Base-by-base conservation (phyloP, 2,888 invertebrate genomes). In the Standfussiana lucernea region DNA sequence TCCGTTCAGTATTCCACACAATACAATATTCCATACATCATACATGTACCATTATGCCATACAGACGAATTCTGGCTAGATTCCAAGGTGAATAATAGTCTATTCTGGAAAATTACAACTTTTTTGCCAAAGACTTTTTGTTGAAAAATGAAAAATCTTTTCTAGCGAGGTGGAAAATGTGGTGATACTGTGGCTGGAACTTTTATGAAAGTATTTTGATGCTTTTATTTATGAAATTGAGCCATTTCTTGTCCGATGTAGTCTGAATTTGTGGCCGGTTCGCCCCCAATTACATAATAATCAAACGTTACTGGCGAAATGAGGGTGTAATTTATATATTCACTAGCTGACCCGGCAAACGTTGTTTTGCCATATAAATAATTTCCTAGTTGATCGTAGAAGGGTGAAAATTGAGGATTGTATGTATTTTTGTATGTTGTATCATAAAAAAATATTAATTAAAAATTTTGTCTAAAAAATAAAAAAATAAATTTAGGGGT, bases 1-100 rank as follows among this genome's bases (percentile, higher is more conserved):
- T 79, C 64, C 40, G 11, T 11, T 59, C 68, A 81, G 68, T 18
- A 28, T 40, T 81, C 56, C 35, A 18, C 1, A 62, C 32, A 64
- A 59, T 21, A 75, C 28, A 68, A 68, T 50, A 35, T n/a, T 66
- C n/a, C 67, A 67, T 74, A 68, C 37, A 81, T 79, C 81, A 75
- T 47, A 24, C 28, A 8, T 56, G 53, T 74, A 61, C 35, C n/a
- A 45, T 32, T 56, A 24, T 37, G 32, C 0, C 35, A 42, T 10
- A 61, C 24, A 56, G 7, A 53, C 1, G 21, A 80, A 53, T 62
- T 53, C 53, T 67, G 37, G 66, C 32, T 37, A 80, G 32, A 32
- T 24, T 40, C 74, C 66, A 67, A 67, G 15, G 11, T 40, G 67
- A 80, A 79, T 61, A 79, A 53, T 62, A 75, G n/a, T 42, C 21